Evolutionary conservation across 2,797 vertebrate species (phyloP).

Genomic region (Rhinophrynus dorsalis): DNA sequence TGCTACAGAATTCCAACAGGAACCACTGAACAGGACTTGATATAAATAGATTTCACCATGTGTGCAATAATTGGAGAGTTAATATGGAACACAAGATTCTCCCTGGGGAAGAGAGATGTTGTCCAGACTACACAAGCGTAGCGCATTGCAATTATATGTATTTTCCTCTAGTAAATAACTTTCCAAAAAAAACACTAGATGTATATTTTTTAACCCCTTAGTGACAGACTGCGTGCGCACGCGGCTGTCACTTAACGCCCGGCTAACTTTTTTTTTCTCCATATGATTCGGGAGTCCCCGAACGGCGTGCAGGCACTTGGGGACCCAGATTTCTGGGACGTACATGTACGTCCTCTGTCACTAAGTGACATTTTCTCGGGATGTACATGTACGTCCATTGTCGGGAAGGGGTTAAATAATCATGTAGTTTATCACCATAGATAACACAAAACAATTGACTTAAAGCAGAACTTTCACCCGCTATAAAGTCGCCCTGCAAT

Average conservation of each 20-base stretch:
- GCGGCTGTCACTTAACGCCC: no score
- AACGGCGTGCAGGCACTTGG: no score
- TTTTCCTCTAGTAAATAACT: conserved; percentile 6
- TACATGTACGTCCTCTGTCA: no score
- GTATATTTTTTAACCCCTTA: background rate
- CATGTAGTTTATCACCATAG: background rate
- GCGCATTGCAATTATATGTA: background rate
- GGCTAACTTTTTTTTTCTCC: no score
- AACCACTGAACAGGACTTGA: conserved; percentile 15
- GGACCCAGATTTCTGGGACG: no score
- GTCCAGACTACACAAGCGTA: conserved; percentile 11
- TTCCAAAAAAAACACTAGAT: no score
- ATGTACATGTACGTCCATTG: no score
- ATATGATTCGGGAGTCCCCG: no score
- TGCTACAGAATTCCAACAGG: conserved; percentile 27
- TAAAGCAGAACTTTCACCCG: no score
- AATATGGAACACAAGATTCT: conserved; percentile 43
- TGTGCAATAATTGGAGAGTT: conserved; percentile 44
- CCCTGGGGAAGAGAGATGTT: conserved; percentile 15
- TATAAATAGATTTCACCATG: conserved; percentile 47
- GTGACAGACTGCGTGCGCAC: no score
- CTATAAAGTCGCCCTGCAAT: no score
- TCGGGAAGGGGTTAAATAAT: background rate
- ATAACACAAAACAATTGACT: background rate
- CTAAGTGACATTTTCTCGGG: no score